These are phyloP conservation scores for Neomonachus schauinslandi DNA, from an alignment of 2,113 vertebrate genomes.

Conservation along the genomic window DNA sequence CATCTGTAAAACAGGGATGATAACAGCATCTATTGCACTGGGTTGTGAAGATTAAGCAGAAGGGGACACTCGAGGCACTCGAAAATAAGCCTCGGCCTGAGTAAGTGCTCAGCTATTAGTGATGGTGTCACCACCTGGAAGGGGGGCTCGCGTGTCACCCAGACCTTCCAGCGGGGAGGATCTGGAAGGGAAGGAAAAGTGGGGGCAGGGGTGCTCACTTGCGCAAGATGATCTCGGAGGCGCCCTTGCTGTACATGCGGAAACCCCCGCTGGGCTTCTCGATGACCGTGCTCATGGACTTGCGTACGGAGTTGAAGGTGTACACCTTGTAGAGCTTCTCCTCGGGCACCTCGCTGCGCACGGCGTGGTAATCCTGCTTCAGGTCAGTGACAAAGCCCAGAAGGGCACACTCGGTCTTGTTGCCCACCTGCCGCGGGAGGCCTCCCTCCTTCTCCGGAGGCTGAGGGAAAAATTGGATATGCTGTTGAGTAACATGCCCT, in stretches of 20 bases:
- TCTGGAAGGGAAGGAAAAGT: rapidly evolving
- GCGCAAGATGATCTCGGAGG: slow-evolving; percentile 96
- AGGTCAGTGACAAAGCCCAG: slow-evolving; percentile 94
- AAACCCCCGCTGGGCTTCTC: slow-evolving; percentile 88
- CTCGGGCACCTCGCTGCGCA: slow-evolving; percentile 95
- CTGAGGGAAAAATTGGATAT: slow-evolving; percentile 78
- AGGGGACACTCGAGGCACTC: background rate
- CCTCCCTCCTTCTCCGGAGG: slow-evolving; percentile 97
- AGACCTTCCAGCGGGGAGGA: rapidly evolving
- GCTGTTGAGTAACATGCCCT: background rate
- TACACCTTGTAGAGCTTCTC: slow-evolving; percentile 98
- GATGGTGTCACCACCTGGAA: background rate
- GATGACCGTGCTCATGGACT: slow-evolving; percentile 99
- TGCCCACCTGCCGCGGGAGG: slow-evolving; percentile 95
- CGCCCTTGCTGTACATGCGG: slow-evolving; percentile 99
- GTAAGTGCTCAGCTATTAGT: background rate
- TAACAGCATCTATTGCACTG: background rate
- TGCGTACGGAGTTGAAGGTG: slow-evolving; percentile 98
- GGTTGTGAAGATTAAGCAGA: background rate
- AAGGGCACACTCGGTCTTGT: slow-evolving; percentile 97
- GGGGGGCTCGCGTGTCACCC: rapidly evolving
- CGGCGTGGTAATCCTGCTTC: slow-evolving; percentile 95
- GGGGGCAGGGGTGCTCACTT: slow-evolving; percentile 88
- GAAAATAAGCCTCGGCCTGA: background rate
- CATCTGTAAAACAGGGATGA: background rate